Conservation (phyloP, 2,797 vertebrate species). For the Paedocypris micromegethes region DNA sequence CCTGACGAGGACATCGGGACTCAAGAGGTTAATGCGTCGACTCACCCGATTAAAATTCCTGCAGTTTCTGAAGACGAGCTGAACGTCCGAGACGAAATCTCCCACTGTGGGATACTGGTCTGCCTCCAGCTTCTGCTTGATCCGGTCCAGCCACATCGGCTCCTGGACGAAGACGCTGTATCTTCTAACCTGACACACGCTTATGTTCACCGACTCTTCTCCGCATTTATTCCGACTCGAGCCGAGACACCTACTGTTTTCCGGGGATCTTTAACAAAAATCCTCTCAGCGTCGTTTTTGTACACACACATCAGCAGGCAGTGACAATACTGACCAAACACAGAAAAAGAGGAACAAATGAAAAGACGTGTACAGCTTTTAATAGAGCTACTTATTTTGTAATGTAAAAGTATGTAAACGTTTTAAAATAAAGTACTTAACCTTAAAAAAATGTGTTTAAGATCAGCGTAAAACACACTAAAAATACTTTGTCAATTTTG, state of each 20-base stretch:
- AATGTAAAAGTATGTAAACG: background rate
- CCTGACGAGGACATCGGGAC: too few species aligned
- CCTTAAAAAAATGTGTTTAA: background rate
- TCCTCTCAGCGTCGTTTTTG: conserved; percentile 13
- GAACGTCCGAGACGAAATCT: conserved; percentile 27
- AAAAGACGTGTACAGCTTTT: too few species aligned
- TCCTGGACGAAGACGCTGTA: conserved; percentile 20
- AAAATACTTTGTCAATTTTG: conserved; percentile 1
- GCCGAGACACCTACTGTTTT: conserved; percentile 15
- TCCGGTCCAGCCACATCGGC: conserved; percentile 50
- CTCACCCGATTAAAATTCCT: conserved; percentile 44
- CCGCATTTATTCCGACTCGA: background rate
- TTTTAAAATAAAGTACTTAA: background rate
- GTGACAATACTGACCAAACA: conserved; percentile 34
- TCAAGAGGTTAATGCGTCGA: too few species aligned
- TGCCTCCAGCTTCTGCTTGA: conserved; percentile 38
- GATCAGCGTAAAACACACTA: background rate
- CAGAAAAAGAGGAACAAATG: too few species aligned
- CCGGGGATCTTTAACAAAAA: conserved; percentile 27
- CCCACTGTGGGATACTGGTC: conserved; percentile 10
- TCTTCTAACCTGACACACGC: conserved; percentile 28
- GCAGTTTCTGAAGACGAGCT: conserved; percentile 48
- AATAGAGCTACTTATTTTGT: too few species aligned
- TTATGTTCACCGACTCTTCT: background rate
- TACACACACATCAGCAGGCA: conserved; percentile 41